phyloP scores from a whole-genome alignment of 35 echinoderm and acorn worm species.

The Apostichopus japonicus region DNA sequence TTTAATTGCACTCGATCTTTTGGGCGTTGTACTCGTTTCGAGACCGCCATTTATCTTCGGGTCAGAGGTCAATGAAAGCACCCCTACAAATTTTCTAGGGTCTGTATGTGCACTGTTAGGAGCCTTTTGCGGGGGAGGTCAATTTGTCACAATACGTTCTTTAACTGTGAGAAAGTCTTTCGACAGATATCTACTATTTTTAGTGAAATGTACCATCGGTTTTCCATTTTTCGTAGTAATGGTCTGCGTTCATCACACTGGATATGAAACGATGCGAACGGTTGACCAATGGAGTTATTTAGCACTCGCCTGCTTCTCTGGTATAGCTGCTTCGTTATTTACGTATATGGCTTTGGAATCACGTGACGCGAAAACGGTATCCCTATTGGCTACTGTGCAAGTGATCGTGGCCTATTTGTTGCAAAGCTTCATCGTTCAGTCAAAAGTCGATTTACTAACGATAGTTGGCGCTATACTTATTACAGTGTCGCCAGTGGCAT shows the following conservation, averaged over 20 bases:
- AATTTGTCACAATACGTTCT: slow-evolving; percentile 20
- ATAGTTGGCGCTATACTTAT: slow-evolving; percentile 14
- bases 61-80: no score
- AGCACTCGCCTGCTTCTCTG: neutral
- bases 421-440: neutral
- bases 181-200: slow-evolving; percentile 17
- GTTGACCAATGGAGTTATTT: neutral
- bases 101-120: neutral
- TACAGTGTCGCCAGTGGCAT: neutral
- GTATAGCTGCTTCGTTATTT: neutral
- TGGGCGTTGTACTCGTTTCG: slow-evolving; percentile 3
- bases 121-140: neutral
- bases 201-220: slow-evolving; percentile 19
- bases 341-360: slow-evolving; percentile 10
- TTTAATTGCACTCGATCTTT: neutral
- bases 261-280: neutral
- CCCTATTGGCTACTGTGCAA: slow-evolving; percentile 15
- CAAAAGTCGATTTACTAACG: neutral
- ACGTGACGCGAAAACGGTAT: slow-evolving; percentile 36
- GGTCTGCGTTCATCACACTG: neutral
- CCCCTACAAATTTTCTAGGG: neutral
- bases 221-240: slow-evolving; percentile 4
- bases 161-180: neutral
- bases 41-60: slow-evolving; percentile 17
- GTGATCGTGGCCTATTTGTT: neutral